A percentile compares a stretch with the other conserved stretches of the same genome.
These are phyloP conservation scores for Balanococcus diminutus DNA, from an alignment of 2,888 invertebrate species.

Conservation along the genomic window DNA sequence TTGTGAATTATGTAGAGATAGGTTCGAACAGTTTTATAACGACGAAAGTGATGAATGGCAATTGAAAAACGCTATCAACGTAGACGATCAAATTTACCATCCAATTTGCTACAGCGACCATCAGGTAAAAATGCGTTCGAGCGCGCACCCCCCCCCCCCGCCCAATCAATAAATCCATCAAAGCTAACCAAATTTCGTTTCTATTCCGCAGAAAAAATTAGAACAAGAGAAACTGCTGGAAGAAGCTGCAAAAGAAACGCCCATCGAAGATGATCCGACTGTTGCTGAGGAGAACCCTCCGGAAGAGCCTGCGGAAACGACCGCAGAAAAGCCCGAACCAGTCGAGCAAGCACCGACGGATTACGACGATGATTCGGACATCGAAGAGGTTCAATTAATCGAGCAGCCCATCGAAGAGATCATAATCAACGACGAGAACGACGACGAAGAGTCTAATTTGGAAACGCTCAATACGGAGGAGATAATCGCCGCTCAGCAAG, in stretches of 20 bases:
- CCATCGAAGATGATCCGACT: neutral
- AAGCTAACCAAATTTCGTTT: neutral
- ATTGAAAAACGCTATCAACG: slow-evolving; percentile 78
- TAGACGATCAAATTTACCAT: slow-evolving; percentile 81
- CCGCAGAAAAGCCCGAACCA: neutral
- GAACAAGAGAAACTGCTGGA: neutral
- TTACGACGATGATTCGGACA: slow-evolving; percentile 55
- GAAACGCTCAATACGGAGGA: slow-evolving; percentile 50
- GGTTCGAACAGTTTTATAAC: slow-evolving; percentile 93
- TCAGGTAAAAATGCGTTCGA: slow-evolving; percentile 48
- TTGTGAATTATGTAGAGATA: slow-evolving; percentile 91
- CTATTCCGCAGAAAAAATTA: neutral
- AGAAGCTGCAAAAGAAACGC: neutral
- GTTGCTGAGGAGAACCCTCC: no score
- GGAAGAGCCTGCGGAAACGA: no score
- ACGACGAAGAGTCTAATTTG: slow-evolving; percentile 47
- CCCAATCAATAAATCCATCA: no score
- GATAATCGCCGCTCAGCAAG: slow-evolving; percentile 37
- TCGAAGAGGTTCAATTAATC: slow-evolving; percentile 59
- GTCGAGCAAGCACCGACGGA: neutral
- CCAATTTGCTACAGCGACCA: slow-evolving; percentile 88
- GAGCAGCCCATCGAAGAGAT: slow-evolving; percentile 62
- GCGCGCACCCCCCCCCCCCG: no score
- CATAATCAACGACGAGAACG: slow-evolving; percentile 47
- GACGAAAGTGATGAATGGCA: slow-evolving; percentile 99